phyloP scores from a whole-genome alignment of 2,888 invertebrate genomes.

The Drosophila mimica region DNA sequence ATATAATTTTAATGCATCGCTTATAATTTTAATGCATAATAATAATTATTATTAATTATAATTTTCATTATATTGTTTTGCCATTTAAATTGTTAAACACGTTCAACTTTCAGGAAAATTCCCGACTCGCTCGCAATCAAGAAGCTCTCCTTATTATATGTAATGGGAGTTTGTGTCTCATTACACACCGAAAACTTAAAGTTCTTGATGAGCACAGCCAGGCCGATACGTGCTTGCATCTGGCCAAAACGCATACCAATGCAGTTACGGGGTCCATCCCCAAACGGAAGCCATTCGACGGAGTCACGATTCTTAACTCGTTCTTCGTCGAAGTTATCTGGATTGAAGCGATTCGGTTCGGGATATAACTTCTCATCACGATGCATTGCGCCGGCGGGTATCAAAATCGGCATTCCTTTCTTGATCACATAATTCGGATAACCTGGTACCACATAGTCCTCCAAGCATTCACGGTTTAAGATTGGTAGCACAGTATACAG shows the following conservation, averaged over 20 bases:
- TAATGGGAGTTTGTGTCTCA: slow-evolving; percentile 75
- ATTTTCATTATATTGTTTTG: background rate
- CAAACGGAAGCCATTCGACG: slow-evolving; percentile 81
- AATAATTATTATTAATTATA: background rate
- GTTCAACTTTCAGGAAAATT: slow-evolving; percentile 50
- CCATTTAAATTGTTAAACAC: slow-evolving; percentile 1
- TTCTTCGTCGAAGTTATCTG: slow-evolving; percentile 87
- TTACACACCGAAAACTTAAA: slow-evolving; percentile 74
- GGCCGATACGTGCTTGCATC: slow-evolving; percentile 80
- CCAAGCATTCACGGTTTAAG: slow-evolving; percentile 86
- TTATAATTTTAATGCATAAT: too few species aligned
- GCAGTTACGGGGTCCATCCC: slow-evolving; percentile 83
- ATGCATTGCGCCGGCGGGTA: slow-evolving; percentile 87
- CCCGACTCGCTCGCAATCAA: slow-evolving; percentile 65
- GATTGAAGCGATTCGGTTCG: slow-evolving; percentile 87
- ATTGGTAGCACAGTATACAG: slow-evolving; percentile 86
- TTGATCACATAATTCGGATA: slow-evolving; percentile 86
- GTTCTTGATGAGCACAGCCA: slow-evolving; percentile 71
- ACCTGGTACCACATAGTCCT: slow-evolving; percentile 86
- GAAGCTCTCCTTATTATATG: slow-evolving; percentile 46
- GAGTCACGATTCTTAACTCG: slow-evolving; percentile 86
- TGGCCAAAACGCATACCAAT: slow-evolving; percentile 83
- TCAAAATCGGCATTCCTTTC: slow-evolving; percentile 86
- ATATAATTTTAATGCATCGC: background rate
- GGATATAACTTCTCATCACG: slow-evolving; percentile 87